Base-by-base conservation (phyloP, 2,888 invertebrate species). In the Erpobdella octoculata region DNA sequence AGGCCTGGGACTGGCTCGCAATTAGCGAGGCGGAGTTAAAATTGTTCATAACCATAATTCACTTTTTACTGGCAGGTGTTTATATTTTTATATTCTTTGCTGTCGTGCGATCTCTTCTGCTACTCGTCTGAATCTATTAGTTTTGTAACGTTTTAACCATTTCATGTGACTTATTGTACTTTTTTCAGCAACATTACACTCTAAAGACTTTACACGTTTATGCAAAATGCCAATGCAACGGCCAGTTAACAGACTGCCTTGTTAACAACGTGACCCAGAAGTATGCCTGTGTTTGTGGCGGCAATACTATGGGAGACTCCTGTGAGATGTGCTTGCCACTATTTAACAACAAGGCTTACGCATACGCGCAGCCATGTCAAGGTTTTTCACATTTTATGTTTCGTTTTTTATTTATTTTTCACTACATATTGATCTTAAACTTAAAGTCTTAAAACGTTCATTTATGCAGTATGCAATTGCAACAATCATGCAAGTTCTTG, bases 401-500 rank as follows among this genome's bases (percentile, higher is more conserved):
- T 15, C 46, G n/a, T 41, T 12, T n/a, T n/a, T 41, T 41, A 15
- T 41, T n/a, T 41, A n/a, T n/a, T 41, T 12, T 41, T 41, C 12
- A 41, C 46, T n/a, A 9, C 4, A 3, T 3, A 48, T 48, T 53
- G 21, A n/a, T n/a, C 21, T 9, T 9, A 6, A 12, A 4, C 21
- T 53, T 25, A 12, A 6, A 25, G 21, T 2, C 53, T 25, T 1
- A 12, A 53, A 53, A 53, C 9, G 53, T 53, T 9, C 15, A 53
- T 36, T 67, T 38, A 48, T 70, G 36, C 73, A 84, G 86, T 88
- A 64, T 93, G 93, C 83, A 88, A 93, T 79, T 93, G 93, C 80
- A 88, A 91, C 80, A 91, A 89, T 0, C 92, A 92, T 81, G 89
- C 92, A 0, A 86, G 86, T 15, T 85, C 87, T 67, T 92, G 92